Conservation (phyloP, 2,888 invertebrate species). For the Tinea pellionella region DNA sequence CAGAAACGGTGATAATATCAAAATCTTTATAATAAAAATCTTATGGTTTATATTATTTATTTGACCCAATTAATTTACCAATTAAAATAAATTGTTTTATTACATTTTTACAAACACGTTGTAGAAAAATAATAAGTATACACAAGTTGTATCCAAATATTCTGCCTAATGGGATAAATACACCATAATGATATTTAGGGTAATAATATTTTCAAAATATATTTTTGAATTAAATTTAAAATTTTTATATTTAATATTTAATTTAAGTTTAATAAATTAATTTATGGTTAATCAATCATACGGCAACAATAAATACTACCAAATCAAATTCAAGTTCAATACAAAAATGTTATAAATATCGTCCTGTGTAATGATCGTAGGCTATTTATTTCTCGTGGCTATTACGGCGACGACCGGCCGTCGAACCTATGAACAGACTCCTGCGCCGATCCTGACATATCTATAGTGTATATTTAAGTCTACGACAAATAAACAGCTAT, state of each 20-base stretch:
- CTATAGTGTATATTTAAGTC: not conserved
- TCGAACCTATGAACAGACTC: constrained; percentile 43
- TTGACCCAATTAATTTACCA: not conserved
- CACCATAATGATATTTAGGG: no score
- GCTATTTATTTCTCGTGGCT: constrained; percentile 19
- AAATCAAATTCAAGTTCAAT: no score
- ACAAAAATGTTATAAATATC: constrained; percentile 16
- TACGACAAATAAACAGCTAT: no score
- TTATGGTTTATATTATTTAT: not conserved
- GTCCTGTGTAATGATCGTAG: constrained; percentile 34
- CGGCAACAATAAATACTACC: no score
- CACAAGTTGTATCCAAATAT: not conserved
- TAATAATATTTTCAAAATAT: no score
- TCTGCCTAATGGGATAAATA: no score
- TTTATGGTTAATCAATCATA: no score
- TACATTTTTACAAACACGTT: no score
- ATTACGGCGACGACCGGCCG: constrained; percentile 38
- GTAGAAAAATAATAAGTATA: no score
- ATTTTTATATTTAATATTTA: no score
- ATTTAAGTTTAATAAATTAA: no score
- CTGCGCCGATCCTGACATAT: constrained; percentile 17
- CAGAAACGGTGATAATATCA: not conserved
- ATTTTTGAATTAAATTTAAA: no score
- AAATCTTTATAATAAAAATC: not conserved
- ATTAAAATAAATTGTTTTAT: not conserved